Conservation (phyloP, 2,888 invertebrate species). For the Cyaniris semiargus region DNA sequence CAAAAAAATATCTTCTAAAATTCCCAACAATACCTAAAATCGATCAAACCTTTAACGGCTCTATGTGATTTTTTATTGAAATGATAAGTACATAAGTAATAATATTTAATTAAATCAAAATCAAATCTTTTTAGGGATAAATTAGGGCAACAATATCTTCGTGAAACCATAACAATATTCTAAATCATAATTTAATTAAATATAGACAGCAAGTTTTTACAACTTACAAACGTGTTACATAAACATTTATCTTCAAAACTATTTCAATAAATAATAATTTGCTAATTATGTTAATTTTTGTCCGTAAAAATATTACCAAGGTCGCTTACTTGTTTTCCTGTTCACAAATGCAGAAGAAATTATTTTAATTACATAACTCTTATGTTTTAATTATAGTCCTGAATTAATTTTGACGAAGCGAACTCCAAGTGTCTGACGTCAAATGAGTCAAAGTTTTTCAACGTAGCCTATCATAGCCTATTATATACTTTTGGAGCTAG, state of each 20-base stretch:
- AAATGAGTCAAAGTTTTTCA: slow-evolving; percentile 1
- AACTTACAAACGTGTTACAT: not conserved
- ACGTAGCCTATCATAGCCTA: not conserved
- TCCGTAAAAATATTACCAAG: not conserved
- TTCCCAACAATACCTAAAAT: too few species aligned
- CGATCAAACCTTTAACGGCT: too few species aligned
- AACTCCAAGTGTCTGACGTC: not conserved
- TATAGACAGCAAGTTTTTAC: not conserved
- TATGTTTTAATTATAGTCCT: not conserved
- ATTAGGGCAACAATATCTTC: too few species aligned
- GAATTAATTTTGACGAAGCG: not conserved
- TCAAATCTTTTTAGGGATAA: too few species aligned
- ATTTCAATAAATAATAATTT: not conserved
- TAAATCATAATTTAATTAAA: not conserved
- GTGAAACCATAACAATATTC: too few species aligned
- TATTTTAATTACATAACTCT: not conserved
- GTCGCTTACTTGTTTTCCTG: not conserved
- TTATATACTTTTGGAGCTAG: slow-evolving; percentile 24
- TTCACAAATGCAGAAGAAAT: not conserved
- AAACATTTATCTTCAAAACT: too few species aligned
- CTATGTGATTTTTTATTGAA: too few species aligned
- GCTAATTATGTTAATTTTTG: not conserved
- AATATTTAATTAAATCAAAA: too few species aligned
- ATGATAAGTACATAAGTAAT: too few species aligned
- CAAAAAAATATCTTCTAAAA: too few species aligned